phyloP scores from a whole-genome alignment of 2,797 vertebrate genomes.

The Cynopterus sphinx region DNA sequence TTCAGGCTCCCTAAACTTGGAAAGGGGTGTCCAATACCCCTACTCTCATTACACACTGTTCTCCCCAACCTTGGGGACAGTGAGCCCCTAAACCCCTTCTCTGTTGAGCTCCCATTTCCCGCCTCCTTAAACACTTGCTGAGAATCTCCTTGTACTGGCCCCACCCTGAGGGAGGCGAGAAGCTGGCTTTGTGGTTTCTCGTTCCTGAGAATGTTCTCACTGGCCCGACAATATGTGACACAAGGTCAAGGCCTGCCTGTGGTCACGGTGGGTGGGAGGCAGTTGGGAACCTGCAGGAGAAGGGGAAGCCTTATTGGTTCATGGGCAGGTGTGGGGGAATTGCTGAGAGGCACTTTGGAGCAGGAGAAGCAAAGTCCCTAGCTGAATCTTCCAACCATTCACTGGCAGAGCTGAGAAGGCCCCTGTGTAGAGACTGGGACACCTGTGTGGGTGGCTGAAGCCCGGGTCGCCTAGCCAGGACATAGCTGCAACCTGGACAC shows the following conservation, averaged over 20 bases:
- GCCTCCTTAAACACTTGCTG: neutral
- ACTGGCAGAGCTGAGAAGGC: neutral
- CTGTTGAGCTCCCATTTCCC: accelerated
- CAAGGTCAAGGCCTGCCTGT: neutral
- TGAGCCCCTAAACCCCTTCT: too few species aligned
- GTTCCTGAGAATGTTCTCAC: neutral
- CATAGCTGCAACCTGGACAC: neutral
- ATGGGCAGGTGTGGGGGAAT: too few species aligned
- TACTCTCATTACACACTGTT: neutral
- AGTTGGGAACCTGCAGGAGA: neutral
- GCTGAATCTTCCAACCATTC: too few species aligned
- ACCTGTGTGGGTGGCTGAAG: accelerated
- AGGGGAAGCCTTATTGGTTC: neutral
- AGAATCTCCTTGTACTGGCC: neutral
- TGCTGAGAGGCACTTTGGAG: neutral
- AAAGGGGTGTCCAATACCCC: neutral
- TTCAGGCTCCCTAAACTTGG: neutral
- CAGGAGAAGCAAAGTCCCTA: accelerated
- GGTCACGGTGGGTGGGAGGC: neutral
- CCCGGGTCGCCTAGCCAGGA: neutral
- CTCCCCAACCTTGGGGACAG: neutral
- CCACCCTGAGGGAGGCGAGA: neutral
- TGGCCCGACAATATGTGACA: neutral
- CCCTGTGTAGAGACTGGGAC: neutral
- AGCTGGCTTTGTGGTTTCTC: neutral